A percentile compares a stretch with the other conserved stretches of the same genome.
Evolutionary conservation across 2,113 vertebrate genomes (phyloP).

Genomic region (Rousettus leschenaultii): DNA sequence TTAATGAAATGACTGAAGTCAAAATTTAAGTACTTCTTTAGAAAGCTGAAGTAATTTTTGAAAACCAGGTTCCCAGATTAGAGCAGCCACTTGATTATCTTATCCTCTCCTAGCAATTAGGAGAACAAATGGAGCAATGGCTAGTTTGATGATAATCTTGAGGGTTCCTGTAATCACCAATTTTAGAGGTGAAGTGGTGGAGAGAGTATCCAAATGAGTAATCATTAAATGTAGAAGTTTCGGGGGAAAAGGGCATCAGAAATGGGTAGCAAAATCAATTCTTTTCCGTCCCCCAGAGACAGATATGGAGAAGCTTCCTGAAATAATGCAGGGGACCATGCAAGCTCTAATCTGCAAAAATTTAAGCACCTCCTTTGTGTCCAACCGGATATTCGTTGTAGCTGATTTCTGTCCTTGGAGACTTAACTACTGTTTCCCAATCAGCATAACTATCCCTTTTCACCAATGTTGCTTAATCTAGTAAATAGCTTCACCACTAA

Average conservation of each 20-base stretch:
- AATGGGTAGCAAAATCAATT: not conserved
- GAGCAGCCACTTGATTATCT: slow-evolving; percentile 74
- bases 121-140: slow-evolving; percentile 63
- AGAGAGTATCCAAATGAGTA: slow-evolving; percentile 44
- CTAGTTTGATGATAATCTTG: slow-evolving; percentile 55
- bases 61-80: slow-evolving; percentile 64
- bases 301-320: not conserved
- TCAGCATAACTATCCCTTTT: not conserved
- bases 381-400: not conserved
- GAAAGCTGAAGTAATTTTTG: slow-evolving; percentile 75
- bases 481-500: not conserved
- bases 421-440: not conserved
- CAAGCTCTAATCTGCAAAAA: not conserved
- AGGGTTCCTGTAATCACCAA: slow-evolving; percentile 49
- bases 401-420: not conserved
- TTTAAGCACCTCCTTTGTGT: not conserved
- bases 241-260: not conserved
- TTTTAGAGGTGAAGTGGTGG: slow-evolving; percentile 55
- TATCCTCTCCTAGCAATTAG: slow-evolving; percentile 66
- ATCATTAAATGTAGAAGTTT: slow-evolving; percentile 54
- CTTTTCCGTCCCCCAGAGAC: not conserved
- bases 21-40: slow-evolving; percentile 65
- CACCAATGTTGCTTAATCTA: not conserved
- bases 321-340: not conserved
- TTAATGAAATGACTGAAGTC: slow-evolving; percentile 71